A percentile compares a stretch with the other conserved stretches of the same genome.
Conservation (phyloP, 2,797 vertebrate genomes). For the Chelonia mydas region DNA sequence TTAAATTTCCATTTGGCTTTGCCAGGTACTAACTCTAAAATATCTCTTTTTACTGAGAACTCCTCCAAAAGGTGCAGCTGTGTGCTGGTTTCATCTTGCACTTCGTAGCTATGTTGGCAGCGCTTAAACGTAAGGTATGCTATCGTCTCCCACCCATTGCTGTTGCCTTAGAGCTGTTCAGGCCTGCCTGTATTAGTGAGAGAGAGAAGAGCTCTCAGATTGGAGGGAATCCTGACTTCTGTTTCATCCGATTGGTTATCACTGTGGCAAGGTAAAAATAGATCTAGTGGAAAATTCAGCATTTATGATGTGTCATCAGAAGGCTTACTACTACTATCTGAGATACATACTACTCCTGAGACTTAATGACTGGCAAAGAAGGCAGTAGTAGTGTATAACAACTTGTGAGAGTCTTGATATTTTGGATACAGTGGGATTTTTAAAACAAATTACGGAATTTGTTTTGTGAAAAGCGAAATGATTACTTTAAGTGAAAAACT, state of each 20-base stretch:
- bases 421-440: background rate
- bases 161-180: slow-evolving; percentile 78
- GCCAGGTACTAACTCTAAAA: slow-evolving; percentile 83
- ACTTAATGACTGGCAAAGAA: slow-evolving; percentile 12
- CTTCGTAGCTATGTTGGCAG: slow-evolving; percentile 79
- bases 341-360: background rate
- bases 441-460: background rate
- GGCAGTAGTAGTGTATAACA: background rate
- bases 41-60: slow-evolving; percentile 78
- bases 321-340: slow-evolving; percentile 49
- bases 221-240: slow-evolving; percentile 62
- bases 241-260: slow-evolving; percentile 71
- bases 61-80: slow-evolving; percentile 84
- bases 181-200: slow-evolving; percentile 78
- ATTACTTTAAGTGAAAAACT: slow-evolving; percentile 66
- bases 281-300: slow-evolving; percentile 71
- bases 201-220: slow-evolving; percentile 77
- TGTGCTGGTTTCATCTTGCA: slow-evolving; percentile 85
- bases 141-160: slow-evolving; percentile 80
- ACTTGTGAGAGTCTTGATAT: background rate
- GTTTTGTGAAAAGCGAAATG: background rate
- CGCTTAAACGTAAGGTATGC: slow-evolving; percentile 75
- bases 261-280: slow-evolving; percentile 71
- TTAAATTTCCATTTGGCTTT: slow-evolving; percentile 81
- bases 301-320: slow-evolving; percentile 58